These are phyloP conservation scores for Strigamia crassipes DNA, from an alignment of 2,888 invertebrate species.

Conservation along the genomic window DNA sequence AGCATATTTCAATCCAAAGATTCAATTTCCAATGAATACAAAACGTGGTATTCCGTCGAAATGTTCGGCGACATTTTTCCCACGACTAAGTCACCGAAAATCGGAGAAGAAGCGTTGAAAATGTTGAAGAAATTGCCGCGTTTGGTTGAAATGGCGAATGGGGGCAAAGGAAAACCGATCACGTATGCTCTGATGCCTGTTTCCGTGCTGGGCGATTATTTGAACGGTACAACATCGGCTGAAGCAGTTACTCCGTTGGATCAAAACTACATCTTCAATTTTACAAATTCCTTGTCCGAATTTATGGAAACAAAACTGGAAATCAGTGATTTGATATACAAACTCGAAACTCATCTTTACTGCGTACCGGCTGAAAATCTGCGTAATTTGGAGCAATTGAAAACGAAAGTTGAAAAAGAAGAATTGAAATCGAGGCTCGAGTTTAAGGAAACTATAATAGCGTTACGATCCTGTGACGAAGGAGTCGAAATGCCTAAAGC, in stretches of 20 bases:
- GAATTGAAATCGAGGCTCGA: too few relatives aligned
- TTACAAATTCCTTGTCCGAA: neutral
- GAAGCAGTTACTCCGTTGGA: neutral
- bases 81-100: neutral
- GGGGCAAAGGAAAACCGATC: constrained; percentile 29
- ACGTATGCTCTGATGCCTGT: neutral
- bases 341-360: too few relatives aligned
- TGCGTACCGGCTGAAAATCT: too few relatives aligned
- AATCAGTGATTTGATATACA: too few relatives aligned
- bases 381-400: too few relatives aligned
- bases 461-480: too few relatives aligned
- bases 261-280: neutral
- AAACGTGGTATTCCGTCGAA: neutral
- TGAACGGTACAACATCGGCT: neutral
- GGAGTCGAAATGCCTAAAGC: too few relatives aligned
- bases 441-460: too few relatives aligned
- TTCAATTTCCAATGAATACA: too few relatives aligned
- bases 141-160: neutral
- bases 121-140: neutral
- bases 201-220: neutral
- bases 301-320: too few relatives aligned
- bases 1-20: too few relatives aligned
- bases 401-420: too few relatives aligned
- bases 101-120: neutral
- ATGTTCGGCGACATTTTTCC: neutral